Evolutionary conservation across 1,140 invertebrate species (phyloP), one percentile per base, ranked within the genome.

Genomic region (Frieseomelitta varia): DNA sequence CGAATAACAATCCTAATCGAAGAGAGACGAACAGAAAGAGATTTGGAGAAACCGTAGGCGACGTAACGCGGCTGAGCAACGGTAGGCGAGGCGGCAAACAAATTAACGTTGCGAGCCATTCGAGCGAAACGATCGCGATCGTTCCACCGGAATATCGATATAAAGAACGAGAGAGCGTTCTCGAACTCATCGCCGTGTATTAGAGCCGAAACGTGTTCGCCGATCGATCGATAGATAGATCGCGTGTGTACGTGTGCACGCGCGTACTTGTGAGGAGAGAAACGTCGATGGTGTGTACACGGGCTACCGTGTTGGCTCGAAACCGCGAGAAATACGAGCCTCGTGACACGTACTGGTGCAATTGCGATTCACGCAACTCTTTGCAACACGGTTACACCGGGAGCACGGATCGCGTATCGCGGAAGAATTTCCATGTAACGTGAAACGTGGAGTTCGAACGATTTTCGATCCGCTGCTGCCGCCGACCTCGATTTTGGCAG

Each of bases 261-360:
- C n/a, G n/a, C n/a, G n/a, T n/a, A n/a, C n/a, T n/a, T n/a, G n/a
- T n/a, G 30, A 30, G 17, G 24, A 30, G 19, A 53, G 3, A 65
- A 56, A 34, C 67, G 14, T 15, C 11, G 4, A 47, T 34, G 4
- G 12, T 14, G 27, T 65, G 63, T 27, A 14, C 4, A 47, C 19
- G 15, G 2, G 63, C 74, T 55, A 58, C 17, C n/a, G 61, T 51
- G 61, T 51, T 30, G 12, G n/a, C 39, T 75, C 21, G 15, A 47
- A 77, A 83, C 74, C 63, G 30, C 63, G 53, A 81, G 63, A 69
- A 83, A 83, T 65, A 30, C 27, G 63, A 83, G 55, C 47, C 34
- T n/a, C 19, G 27, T 30, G 19, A 47, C 76, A 47, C 47, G 61
- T 53, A 65, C 47, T 30, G 76, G 34, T 67, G 76, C 76, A 65